Conservation (phyloP, 2,888 invertebrate species). For the Omphaloscelis lunosa region DNA sequence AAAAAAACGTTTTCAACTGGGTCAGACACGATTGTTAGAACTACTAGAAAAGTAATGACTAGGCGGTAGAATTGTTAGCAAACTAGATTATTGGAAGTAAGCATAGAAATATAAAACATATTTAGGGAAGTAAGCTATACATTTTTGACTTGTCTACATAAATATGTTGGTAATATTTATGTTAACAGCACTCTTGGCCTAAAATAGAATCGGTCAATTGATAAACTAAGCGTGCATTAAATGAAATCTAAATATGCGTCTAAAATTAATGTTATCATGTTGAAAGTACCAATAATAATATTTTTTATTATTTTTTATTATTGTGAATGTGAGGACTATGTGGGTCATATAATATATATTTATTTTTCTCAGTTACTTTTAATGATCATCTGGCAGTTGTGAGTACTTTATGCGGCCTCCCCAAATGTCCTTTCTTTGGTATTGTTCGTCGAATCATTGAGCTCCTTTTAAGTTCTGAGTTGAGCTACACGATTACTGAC, state of each 20-base stretch:
- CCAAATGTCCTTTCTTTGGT: too few relatives aligned
- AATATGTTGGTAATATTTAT: neutral
- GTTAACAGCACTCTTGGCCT: neutral
- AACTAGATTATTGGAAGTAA: slow-evolving; percentile 28
- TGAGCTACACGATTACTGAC: too few relatives aligned
- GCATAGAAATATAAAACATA: too few relatives aligned
- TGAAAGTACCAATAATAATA: neutral
- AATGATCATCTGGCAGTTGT: too few relatives aligned
- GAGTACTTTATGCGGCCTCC: too few relatives aligned
- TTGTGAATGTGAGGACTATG: too few relatives aligned
- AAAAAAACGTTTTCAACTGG: slow-evolving; percentile 23
- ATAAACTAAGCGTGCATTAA: neutral
- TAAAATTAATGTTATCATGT: neutral
- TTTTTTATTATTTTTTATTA: too few relatives aligned
- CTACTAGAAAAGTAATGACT: slow-evolving; percentile 51
- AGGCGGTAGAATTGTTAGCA: slow-evolving; percentile 4
- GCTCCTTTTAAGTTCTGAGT: too few relatives aligned
- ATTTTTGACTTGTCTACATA: slow-evolving; percentile 26
- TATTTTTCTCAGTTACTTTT: too few relatives aligned
- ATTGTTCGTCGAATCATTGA: too few relatives aligned
- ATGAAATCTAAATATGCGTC: slow-evolving; percentile 10
- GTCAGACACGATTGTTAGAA: slow-evolving; percentile 26
- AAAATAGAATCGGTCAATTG: neutral
- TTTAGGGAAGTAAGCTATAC: slow-evolving; percentile 10
- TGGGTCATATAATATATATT: too few relatives aligned